These are phyloP conservation scores for Ormyrus rosae DNA, from an alignment of 2,888 invertebrate species.

Conservation along the genomic window DNA sequence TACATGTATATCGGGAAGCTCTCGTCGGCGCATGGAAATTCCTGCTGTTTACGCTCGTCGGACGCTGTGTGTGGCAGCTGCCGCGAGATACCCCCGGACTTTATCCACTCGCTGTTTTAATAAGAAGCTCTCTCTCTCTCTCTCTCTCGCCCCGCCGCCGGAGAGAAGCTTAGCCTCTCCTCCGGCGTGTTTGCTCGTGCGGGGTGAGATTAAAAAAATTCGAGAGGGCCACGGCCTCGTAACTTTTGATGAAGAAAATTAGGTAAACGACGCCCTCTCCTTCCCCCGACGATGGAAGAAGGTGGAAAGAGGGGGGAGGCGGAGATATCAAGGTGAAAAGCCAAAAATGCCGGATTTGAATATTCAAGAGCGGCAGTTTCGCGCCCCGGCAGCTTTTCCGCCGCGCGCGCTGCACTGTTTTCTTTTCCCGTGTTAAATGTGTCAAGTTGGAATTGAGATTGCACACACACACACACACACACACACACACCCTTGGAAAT, in stretches of 20 bases:
- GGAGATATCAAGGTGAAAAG: slow-evolving; percentile 48
- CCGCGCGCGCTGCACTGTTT: background rate
- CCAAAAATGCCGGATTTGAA: slow-evolving; percentile 52
- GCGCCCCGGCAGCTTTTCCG: background rate
- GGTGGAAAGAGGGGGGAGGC: background rate
- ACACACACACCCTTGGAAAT: slow-evolving; percentile 29
- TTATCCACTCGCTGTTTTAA: slow-evolving; percentile 53
- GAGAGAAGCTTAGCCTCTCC: slow-evolving; percentile 38
- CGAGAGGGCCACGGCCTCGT: slow-evolving; percentile 61
- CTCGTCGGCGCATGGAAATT: slow-evolving; percentile 32
- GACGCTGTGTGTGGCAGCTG: slow-evolving; percentile 62
- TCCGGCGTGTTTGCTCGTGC: slow-evolving; percentile 14
- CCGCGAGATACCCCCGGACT: slow-evolving; percentile 38
- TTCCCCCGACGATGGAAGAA: background rate
- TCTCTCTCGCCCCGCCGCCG: background rate
- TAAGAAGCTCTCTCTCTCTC: slow-evolving; percentile 12
- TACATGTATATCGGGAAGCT: too few species aligned
- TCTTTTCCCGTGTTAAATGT: slow-evolving; percentile 51
- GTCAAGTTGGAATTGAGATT: slow-evolving; percentile 54
- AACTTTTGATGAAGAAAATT: slow-evolving; percentile 70
- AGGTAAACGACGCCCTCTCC: slow-evolving; percentile 52
- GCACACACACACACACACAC: slow-evolving; percentile 18
- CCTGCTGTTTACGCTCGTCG: slow-evolving; percentile 37
- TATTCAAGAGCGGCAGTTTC: slow-evolving; percentile 46
- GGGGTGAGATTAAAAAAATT: slow-evolving; percentile 66